Evolutionary conservation across 2,888 invertebrate species (phyloP), one percentile per base, ranked within the genome.

Genomic region (Polylopha cassiicola): DNA sequence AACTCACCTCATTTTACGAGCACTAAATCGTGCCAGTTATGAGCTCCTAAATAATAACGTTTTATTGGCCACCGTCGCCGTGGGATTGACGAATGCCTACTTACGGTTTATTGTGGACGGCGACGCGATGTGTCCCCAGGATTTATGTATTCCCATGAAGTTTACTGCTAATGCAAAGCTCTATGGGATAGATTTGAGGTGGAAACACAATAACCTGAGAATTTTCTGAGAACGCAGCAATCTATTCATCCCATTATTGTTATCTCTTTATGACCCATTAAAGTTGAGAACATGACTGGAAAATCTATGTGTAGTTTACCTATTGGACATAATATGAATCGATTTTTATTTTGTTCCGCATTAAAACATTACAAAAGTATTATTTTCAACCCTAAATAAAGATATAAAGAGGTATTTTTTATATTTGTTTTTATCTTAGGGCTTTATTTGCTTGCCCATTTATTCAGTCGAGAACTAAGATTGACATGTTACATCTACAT

Each of bases 21-120:
- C 74, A 62, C 62, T 84, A 84, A 84, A 84, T 80, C 82, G 73
- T 69, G 49, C 51, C 56, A 58, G 76, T 82, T 81, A 82, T 81
- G 78, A 74, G 78, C 73, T 75, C 64, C 73, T 80, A 81, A 84
- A 81, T 81, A 82, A 78, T 81, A 76, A 73, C 58, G 62, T 76
- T 82, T 84, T 80, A 84, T 74, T 75, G 75, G 69, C 61, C 69
- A 65, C 71, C 57, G 64, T 65, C 65, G 64, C 65, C 61, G 65
- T 66, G 52, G 58, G 64, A 73, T 73, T 76, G 76, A 77, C 67
- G 78, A 73, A 78, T 77, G 75, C 64, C 68, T 61, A 59, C 66
- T 70, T 65, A 60, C 55, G 53, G 71, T 80, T 76, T 79, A 79
- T 69, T 54, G 72, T 67, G 55, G 62, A 67, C 65, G 65, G 61